Evolutionary conservation across 2,113 vertebrate species (phyloP).

Genomic region (Hydrolagus affinis): DNA sequence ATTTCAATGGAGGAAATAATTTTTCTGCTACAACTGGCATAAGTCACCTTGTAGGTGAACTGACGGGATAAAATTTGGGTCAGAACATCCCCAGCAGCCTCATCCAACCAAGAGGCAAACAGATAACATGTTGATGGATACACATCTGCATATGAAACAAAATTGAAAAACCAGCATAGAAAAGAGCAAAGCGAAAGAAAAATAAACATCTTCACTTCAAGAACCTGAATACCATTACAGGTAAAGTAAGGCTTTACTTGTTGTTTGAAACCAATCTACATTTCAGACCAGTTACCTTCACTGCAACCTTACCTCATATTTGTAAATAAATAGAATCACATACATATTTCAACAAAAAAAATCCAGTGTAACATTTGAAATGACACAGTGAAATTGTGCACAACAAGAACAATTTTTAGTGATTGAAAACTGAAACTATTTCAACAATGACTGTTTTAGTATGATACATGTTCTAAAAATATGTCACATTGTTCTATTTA

Average conservation of each 20-base stretch:
- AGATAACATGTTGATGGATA: not conserved
- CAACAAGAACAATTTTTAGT: not conserved
- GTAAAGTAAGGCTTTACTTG: not conserved
- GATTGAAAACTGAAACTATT: not conserved
- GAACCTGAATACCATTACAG: not conserved
- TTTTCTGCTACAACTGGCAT: not conserved
- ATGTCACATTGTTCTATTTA: not conserved
- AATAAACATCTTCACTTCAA: not conserved
- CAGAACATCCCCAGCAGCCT: not conserved
- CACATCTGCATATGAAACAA: not conserved
- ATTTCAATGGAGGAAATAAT: not conserved
- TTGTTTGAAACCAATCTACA: not conserved
- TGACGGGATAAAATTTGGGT: not conserved
- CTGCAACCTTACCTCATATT: not conserved
- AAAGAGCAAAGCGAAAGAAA: not conserved
- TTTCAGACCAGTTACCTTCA: not conserved
- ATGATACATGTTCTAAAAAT: not conserved
- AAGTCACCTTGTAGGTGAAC: not conserved
- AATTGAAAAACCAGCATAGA: not conserved
- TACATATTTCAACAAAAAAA: too few relatives aligned
- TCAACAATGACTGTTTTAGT: not conserved
- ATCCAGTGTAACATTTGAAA: not conserved
- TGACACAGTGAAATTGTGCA: not conserved
- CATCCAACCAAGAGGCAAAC: not conserved
- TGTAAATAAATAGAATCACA: not conserved